A percentile compares a stretch with the other conserved stretches of the same genome.
phyloP scores from a whole-genome alignment of 2,113 vertebrate genomes.

The Sturnira hondurensis region DNA sequence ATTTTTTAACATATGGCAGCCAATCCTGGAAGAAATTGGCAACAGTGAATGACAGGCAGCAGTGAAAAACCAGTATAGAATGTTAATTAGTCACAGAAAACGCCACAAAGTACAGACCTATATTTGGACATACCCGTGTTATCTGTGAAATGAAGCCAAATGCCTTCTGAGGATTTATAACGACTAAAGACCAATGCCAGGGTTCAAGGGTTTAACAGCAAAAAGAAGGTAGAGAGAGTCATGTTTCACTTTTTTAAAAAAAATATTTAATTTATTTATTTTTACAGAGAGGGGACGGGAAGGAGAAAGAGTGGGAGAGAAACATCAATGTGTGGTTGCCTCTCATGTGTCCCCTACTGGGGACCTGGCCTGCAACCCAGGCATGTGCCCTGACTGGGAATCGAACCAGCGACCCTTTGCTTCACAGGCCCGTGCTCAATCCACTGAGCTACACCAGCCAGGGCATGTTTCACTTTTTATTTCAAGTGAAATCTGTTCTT shows the following conservation, averaged over 20 bases:
- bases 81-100: constrained; percentile 5
- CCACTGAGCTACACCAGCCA: too few relatives aligned
- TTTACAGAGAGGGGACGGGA: too few relatives aligned
- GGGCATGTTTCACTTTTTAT: background rate
- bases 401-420: too few relatives aligned
- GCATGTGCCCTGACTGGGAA: too few relatives aligned
- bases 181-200: background rate
- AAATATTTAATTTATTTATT: too few relatives aligned
- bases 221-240: background rate
- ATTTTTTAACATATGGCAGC: background rate
- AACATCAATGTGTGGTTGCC: too few relatives aligned
- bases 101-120: background rate
- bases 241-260: background rate
- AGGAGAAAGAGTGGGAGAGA: too few relatives aligned
- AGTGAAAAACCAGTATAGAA: background rate
- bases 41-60: background rate
- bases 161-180: background rate
- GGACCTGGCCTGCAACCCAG: too few relatives aligned
- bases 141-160: background rate
- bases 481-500: background rate
- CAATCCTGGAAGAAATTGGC: background rate
- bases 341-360: too few relatives aligned
- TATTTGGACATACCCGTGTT: background rate
- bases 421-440: too few relatives aligned
- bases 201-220: background rate